Percentiles rank a stretch among this genome's conserved stretches.
phyloP scores from a whole-genome alignment of 2,113 vertebrate species.

The Neolamprologus toae region DNA sequence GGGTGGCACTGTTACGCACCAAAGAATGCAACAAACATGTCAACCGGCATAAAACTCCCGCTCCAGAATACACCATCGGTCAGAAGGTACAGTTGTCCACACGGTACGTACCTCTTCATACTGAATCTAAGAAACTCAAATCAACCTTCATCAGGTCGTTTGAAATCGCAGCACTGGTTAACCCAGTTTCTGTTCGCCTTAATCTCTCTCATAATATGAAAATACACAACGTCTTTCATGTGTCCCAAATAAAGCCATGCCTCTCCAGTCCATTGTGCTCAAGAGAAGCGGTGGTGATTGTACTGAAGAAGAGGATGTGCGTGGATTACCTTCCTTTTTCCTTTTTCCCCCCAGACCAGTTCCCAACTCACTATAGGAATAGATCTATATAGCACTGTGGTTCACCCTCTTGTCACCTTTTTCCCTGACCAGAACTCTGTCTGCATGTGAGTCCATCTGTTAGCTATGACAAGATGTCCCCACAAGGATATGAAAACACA shows the following conservation, averaged over 20 bases:
- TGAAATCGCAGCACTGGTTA: neutral
- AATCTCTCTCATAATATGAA: neutral
- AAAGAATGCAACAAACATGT: neutral
- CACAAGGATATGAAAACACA: too few relatives aligned
- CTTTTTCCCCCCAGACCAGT: neutral
- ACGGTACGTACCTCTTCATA: neutral
- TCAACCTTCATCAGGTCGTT: accelerated
- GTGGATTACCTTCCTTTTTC: neutral
- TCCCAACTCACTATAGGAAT: neutral
- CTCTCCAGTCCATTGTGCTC: neutral
- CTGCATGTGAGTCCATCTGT: too few relatives aligned
- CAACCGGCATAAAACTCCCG: accelerated
- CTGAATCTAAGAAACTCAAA: neutral
- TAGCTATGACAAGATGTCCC: too few relatives aligned
- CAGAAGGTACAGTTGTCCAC: neutral
- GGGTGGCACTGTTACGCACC: accelerated
- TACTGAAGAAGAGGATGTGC: accelerated
- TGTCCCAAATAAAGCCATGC: neutral
- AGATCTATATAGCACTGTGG: neutral
- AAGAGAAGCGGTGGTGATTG: neutral
- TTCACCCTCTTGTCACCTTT: too few relatives aligned
- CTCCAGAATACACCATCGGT: neutral
- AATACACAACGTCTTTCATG: neutral
- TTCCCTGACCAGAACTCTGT: too few relatives aligned
- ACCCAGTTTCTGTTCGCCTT: accelerated